These are phyloP conservation scores for Vulpes lagopus DNA, from an alignment of 2,113 vertebrate species.

Conservation along the genomic window DNA sequence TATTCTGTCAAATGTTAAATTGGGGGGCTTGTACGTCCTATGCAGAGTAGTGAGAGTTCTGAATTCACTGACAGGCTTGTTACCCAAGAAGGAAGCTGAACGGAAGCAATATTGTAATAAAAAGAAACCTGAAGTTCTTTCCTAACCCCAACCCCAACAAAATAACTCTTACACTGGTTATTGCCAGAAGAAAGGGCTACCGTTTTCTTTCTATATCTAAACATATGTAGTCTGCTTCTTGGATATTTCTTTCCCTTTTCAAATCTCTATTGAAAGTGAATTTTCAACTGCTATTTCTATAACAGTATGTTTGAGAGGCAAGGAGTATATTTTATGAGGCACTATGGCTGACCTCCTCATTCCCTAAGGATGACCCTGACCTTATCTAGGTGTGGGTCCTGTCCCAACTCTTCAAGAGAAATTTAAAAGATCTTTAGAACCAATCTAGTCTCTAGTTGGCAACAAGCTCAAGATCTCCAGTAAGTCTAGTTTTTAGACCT, in stretches of 20 bases:
- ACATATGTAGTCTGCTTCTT: conserved; percentile 39
- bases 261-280: conserved; percentile 57
- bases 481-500: background rate
- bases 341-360: background rate
- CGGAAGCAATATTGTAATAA: background rate
- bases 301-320: background rate
- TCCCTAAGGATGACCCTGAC: background rate
- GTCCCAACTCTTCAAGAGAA: conserved; percentile 29
- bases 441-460: background rate
- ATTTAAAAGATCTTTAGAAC: background rate
- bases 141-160: fast-evolving
- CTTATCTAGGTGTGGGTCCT: background rate
- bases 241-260: conserved; percentile 47
- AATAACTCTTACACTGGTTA: background rate
- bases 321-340: background rate
- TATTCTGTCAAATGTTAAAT: background rate
- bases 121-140: background rate
- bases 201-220: conserved; percentile 60
- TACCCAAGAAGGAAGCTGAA: background rate
- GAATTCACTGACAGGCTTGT: background rate
- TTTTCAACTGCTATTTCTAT: conserved; percentile 64
- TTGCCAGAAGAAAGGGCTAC: conserved; percentile 51
- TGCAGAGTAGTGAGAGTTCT: background rate
- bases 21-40: background rate
- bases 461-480: background rate